A percentile compares a stretch with the other conserved stretches of the same genome.
Conservation (phyloP, 2,888 invertebrate genomes). For the Chrysodeixis includens region DNA sequence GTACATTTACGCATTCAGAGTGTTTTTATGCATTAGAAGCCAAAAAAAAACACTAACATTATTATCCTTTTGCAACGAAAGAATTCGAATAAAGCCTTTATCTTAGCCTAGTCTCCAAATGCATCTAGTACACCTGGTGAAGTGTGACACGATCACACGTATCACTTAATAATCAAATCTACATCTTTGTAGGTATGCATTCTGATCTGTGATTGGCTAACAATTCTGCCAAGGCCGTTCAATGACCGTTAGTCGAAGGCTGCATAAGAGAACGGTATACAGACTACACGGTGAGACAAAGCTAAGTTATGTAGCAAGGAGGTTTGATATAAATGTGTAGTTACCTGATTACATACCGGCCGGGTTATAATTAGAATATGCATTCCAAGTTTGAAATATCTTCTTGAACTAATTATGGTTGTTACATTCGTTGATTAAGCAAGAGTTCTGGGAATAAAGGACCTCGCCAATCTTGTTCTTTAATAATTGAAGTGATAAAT, state of each 20-base stretch:
- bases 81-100: background rate
- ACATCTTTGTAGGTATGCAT: background rate
- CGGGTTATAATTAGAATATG: constrained; percentile 1
- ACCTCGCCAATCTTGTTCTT: no score
- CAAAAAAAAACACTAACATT: no score
- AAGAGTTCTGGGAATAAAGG: background rate
- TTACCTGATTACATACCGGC: constrained; percentile 12
- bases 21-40: no score
- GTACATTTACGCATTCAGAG: no score
- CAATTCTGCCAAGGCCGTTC: constrained; percentile 49
- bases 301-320: background rate
- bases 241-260: constrained; percentile 45
- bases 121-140: background rate
- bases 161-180: background rate
- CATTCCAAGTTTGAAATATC: no score
- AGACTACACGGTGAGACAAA: constrained; percentile 23
- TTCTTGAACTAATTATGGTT: no score
- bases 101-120: background rate
- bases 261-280: constrained; percentile 44
- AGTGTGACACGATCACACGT: background rate
- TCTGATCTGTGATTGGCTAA: background rate
- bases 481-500: no score
- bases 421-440: background rate
- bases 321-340: constrained; percentile 12
- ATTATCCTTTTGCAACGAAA: no score